Conservation (phyloP, 2,888 invertebrate genomes). For the Trichacis sp. region DNA sequence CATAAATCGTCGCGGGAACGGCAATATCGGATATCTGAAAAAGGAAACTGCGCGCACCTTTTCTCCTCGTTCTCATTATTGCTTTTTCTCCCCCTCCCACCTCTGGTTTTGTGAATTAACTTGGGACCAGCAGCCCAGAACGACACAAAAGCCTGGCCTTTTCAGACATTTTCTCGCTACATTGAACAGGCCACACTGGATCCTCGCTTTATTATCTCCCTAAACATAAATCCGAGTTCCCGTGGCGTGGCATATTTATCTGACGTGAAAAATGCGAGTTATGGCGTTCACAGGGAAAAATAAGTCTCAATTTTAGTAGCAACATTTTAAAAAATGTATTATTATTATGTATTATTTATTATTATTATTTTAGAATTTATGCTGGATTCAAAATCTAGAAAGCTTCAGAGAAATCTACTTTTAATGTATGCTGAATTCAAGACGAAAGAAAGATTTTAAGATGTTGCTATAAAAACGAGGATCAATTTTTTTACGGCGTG, state of each 20-base stretch:
- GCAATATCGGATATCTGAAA: constrained; percentile 38
- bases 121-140: constrained; percentile 12
- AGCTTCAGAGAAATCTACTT: too few species aligned
- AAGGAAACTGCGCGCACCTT: constrained; percentile 36
- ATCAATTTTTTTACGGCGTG: too few species aligned
- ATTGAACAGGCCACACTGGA: constrained; percentile 2
- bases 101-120: constrained; percentile 26
- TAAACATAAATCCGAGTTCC: constrained; percentile 13
- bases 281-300: too few species aligned
- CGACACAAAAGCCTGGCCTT: constrained; percentile 34
- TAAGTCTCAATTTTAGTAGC: too few species aligned
- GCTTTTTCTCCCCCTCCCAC: not conserved
- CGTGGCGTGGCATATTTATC: not conserved
- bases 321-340: too few species aligned
- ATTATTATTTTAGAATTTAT: too few species aligned
- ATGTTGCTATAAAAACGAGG: too few species aligned
- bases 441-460: too few species aligned
- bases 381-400: too few species aligned
- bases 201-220: constrained; percentile 26
- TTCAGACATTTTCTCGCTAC: constrained; percentile 30
- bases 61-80: not conserved
- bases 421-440: too few species aligned
- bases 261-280: not conserved
- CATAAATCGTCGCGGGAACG: constrained; percentile 42
- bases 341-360: too few species aligned